These are phyloP conservation scores for Ctenoplectra terminalis DNA, from an alignment of 1,140 invertebrate genomes.

Conservation along the genomic window DNA sequence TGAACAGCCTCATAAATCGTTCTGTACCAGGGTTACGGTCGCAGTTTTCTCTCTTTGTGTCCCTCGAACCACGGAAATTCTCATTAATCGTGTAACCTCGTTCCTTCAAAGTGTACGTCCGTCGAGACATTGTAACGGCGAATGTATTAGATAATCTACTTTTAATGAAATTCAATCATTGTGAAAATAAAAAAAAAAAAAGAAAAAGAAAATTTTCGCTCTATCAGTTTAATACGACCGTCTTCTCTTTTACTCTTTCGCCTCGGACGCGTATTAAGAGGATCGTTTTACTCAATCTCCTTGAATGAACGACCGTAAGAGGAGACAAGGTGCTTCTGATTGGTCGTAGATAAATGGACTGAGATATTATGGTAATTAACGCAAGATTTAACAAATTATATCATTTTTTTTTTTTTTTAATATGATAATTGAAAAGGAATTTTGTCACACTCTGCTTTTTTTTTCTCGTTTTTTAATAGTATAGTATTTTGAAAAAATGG, in stretches of 20 bases:
- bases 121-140: slow-evolving; percentile 2
- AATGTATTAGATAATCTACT: slow-evolving; percentile 43
- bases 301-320: background rate
- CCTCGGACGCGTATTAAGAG: too few relatives aligned
- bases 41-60: slow-evolving; percentile 66
- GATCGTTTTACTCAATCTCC: background rate
- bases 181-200: slow-evolving; percentile 18
- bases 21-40: slow-evolving; percentile 60
- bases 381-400: too few relatives aligned
- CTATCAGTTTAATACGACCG: background rate
- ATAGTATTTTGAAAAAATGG: too few relatives aligned
- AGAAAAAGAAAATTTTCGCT: slow-evolving; percentile 24
- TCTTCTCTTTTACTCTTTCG: background rate
- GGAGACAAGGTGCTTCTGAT: background rate
- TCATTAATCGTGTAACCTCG: slow-evolving; percentile 70
- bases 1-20: slow-evolving; percentile 56
- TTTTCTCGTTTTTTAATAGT: too few relatives aligned
- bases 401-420: too few relatives aligned
- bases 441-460: too few relatives aligned
- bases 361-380: too few relatives aligned
- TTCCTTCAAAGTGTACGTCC: slow-evolving; percentile 20
- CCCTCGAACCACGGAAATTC: slow-evolving; percentile 66
- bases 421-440: too few relatives aligned
- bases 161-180: slow-evolving; percentile 36
- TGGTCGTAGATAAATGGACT: too few relatives aligned